These are phyloP conservation scores for Vulpes lagopus DNA, from an alignment of 2,113 vertebrate genomes.

Conservation along the genomic window DNA sequence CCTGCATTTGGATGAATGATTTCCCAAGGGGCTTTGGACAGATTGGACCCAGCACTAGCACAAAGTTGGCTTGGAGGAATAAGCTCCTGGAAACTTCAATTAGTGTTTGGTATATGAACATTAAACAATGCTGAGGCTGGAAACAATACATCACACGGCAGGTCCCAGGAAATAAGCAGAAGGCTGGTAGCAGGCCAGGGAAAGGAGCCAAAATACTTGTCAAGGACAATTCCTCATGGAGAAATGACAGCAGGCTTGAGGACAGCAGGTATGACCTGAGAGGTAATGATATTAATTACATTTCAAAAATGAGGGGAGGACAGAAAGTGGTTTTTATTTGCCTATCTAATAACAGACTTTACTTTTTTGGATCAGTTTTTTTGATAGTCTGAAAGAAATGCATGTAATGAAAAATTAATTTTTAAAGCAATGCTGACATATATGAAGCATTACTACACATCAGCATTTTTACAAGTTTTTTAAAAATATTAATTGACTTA, in stretches of 20 bases:
- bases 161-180: slow-evolving; percentile 63
- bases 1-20: slow-evolving; percentile 21
- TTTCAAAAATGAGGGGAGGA: slow-evolving; percentile 46
- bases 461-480: not conserved
- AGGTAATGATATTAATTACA: slow-evolving; percentile 71
- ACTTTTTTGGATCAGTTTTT: not conserved
- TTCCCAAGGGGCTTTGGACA: slow-evolving; percentile 3
- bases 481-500: not conserved
- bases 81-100: slow-evolving; percentile 56
- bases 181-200: slow-evolving; percentile 61
- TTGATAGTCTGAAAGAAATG: not conserved
- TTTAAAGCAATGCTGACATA: not conserved
- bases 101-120: slow-evolving; percentile 57
- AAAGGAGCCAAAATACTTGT: slow-evolving; percentile 66
- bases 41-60: not conserved
- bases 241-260: slow-evolving; percentile 65
- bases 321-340: not conserved
- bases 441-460: not conserved
- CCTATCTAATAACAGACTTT: not conserved
- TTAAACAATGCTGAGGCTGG: slow-evolving; percentile 72
- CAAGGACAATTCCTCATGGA: slow-evolving; percentile 55
- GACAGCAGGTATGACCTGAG: slow-evolving; percentile 69
- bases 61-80: not conserved
- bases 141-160: slow-evolving; percentile 70
- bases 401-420: not conserved